Evolutionary conservation across 2,113 vertebrate species (phyloP).

Genomic region (Archilochus colubris): DNA sequence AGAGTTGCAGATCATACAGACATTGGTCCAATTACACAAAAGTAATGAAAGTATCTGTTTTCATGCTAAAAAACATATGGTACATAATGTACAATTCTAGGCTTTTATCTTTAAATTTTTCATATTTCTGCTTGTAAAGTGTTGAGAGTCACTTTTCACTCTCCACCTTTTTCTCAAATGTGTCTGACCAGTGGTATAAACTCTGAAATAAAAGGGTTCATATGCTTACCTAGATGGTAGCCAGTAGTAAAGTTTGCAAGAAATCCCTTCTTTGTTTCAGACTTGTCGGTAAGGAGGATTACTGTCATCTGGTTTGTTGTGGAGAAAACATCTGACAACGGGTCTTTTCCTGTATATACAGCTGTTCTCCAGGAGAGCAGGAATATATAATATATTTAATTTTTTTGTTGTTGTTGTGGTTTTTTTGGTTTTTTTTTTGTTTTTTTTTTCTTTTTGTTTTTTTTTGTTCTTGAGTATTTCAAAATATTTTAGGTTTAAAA

Average conservation of each 20-base stretch:
- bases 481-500: background rate
- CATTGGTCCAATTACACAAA: background rate
- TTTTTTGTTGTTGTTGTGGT: background rate
- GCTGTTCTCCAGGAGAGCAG: slow-evolving; percentile 69
- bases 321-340: slow-evolving; percentile 86
- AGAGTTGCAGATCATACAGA: background rate
- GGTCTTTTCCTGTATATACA: slow-evolving; percentile 82
- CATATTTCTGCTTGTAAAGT: background rate
- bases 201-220: background rate
- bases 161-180: background rate
- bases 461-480: background rate
- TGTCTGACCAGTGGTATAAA: background rate
- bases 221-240: slow-evolving; percentile 76
- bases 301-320: slow-evolving; percentile 85
- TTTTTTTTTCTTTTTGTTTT: no score
- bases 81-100: background rate
- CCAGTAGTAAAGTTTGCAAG: slow-evolving; percentile 91
- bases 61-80: background rate
- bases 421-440: no score
- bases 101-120: background rate
- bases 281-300: slow-evolving; percentile 70
- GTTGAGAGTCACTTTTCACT: background rate
- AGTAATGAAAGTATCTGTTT: background rate
- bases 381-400: background rate
- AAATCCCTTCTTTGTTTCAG: slow-evolving; percentile 76